These are phyloP conservation scores for Hydrophis major DNA, from an alignment of 2,797 vertebrate species.

Conservation along the genomic window DNA sequence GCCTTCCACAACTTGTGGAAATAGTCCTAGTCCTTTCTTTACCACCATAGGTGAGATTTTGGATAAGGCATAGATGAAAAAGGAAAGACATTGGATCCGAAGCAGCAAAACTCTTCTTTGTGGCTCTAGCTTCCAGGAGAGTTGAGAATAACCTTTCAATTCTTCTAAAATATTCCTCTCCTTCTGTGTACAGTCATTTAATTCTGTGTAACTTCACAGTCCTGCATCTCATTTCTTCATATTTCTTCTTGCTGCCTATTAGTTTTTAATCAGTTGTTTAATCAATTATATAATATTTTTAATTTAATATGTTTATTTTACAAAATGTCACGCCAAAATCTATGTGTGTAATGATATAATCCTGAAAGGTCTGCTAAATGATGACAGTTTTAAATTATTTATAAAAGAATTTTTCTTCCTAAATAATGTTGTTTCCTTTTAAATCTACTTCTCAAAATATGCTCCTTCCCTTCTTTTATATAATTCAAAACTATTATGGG, in stretches of 20 bases:
- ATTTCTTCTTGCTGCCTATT: not conserved
- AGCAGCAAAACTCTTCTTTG: not conserved
- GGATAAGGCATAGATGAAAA: not conserved
- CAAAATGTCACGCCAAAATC: conserved; percentile 17
- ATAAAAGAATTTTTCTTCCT: conserved; percentile 19
- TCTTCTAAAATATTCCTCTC: not conserved
- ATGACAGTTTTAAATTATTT: conserved; percentile 15
- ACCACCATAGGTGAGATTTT: not conserved
- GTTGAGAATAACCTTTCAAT: not conserved
- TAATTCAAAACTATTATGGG: not conserved
- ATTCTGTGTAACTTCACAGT: not conserved
- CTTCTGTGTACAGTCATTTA: not conserved
- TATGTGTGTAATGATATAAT: conserved; percentile 19
- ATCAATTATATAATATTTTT: conserved; percentile 30
- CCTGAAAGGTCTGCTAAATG: conserved; percentile 32
- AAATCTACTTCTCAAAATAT: conserved; percentile 2
- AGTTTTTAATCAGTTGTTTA: conserved; percentile 33
- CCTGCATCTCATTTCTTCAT: not conserved
- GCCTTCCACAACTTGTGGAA: not conserved
- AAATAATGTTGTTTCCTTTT: not conserved
- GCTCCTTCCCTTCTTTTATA: not conserved
- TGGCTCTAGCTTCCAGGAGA: not conserved
- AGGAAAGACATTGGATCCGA: not conserved
- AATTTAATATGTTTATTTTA: conserved; percentile 31
- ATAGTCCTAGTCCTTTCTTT: not conserved